Evolutionary conservation across 2,797 vertebrate species (phyloP), one percentile per base, ranked within the genome.

Genomic region (Bovichtus diacanthus): DNA sequence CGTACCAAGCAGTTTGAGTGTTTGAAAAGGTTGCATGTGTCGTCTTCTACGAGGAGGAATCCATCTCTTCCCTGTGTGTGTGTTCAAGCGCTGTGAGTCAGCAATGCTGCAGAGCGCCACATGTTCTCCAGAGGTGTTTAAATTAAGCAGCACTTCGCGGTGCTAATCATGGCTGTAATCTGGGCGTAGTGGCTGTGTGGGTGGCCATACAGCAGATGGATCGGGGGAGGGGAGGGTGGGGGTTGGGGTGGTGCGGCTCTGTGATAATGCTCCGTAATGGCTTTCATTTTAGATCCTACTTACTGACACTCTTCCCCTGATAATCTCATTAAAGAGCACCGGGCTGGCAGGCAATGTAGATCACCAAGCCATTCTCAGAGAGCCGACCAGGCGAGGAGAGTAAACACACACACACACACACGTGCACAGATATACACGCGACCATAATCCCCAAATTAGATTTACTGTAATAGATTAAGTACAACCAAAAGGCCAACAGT

Each of bases 261-360:
- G 88, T 94, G 94, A 95, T 96, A 96, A 96, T 96, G 94, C 94
- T 94, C 93, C 91, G 95, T 96, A 96, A 95, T 96, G 94, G 93
- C 94, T 95, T 95, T 95, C 94, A 95, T 96, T 96, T 96, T 95
- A 95, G 95, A 95, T 95, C 94, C 94, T 95, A 95, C 95, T 96
- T 95, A 96, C 94, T 95, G 94, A 95, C 95, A 95, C 95, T 96
- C 93, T 90, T 93, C 93, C 94, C 90, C 91, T 92, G 94, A 94
- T 96, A 95, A 96, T 96, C 95, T 95, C 92, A 95, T 95, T 96
- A 95, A 94, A 96, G 92, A 94, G 89, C 90, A 89, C 83, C 92
- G 87, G 83, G 82, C 87, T 82, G 78, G 74, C 84, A 81, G 87
- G 70, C 82, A 88, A 85, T 74, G 47, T 65, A 72, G 84, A 89